Evolutionary conservation across 2,888 invertebrate genomes (phyloP), one percentile per base, ranked within the genome.

Genomic region (Drosophila macrospina): DNA sequence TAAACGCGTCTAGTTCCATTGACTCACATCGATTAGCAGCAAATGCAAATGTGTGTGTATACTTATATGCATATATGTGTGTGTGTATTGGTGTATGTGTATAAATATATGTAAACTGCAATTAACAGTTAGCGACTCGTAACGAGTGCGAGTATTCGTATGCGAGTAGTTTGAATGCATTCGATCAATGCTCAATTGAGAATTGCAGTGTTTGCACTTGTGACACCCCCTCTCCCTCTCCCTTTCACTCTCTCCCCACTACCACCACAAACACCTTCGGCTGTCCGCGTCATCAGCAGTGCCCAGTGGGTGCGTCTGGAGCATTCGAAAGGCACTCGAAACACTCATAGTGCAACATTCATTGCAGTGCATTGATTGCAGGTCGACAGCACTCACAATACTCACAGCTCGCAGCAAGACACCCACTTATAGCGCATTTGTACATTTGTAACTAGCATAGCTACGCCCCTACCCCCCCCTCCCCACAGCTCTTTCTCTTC

Each of bases 331-430:
- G 36, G 72, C 76, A 59, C 69, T 73, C 42, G 51, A 55, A 55
- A 28, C 57, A 68, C 36, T 44, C 56, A 44, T 67, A 15, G 66
- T 51, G 71, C 42, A 52, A 34, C 54, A 74, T 74, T 74, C 69
- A 73, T 62, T 57, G 51, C 62, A 74, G 56, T 42, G 61, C 44
- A 68, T 56, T 61, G 61, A 54, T 68, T 72, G 51, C 63, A 56
- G 61, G 44, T 54, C 54, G 61, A 47, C 55, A 54, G 37, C 56
- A 70, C 20, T 54, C 36, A 20, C 24, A 59, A 15, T 20, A 37
- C 36, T 13, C 42, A 36, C 8, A 28, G 26, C 26, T 26, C 26
- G 7, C 44, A 60, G 42, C 34, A 15, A 42, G 48, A 48, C 50
- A 41, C 56, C 13, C 56, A 55, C 30, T n/a, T 75, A 74, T 48